Conservation (phyloP, 2,797 vertebrate species). For the Eleutherodactylus coqui region DNA sequence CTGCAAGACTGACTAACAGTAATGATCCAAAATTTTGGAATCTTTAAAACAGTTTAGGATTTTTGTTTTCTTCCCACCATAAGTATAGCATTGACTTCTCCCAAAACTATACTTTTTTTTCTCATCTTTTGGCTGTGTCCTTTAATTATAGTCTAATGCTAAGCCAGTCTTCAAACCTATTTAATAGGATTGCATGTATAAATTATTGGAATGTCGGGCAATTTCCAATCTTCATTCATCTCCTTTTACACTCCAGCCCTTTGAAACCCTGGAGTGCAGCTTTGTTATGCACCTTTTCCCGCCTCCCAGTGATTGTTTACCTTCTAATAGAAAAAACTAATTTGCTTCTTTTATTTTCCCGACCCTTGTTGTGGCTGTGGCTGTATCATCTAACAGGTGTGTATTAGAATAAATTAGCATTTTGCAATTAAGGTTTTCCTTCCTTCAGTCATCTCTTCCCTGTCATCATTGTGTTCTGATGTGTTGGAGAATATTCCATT, state of each 20-base stretch:
- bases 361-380: conserved; percentile 20
- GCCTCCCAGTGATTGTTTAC: conserved; percentile 37
- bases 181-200: conserved; percentile 4
- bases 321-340: conserved; percentile 48
- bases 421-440: conserved; percentile 48
- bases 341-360: conserved; percentile 43
- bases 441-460: conserved; percentile 36
- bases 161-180: neutral
- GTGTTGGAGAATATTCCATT: conserved; percentile 52
- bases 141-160: neutral
- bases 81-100: too few species aligned
- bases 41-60: neutral
- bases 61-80: neutral
- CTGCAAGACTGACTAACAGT: neutral
- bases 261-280: conserved; percentile 45
- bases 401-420: conserved; percentile 64
- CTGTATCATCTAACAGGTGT: conserved; percentile 60
- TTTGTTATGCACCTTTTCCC: conserved; percentile 30
- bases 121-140: too few species aligned
- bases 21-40: neutral
- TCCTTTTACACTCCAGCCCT: conserved; percentile 23
- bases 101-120: too few species aligned
- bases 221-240: conserved; percentile 15
- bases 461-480: conserved; percentile 51
- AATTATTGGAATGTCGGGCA: conserved; percentile 33